Base-by-base conservation (phyloP, 23 tunicate species). In the Trididemnum miniatum region DNA sequence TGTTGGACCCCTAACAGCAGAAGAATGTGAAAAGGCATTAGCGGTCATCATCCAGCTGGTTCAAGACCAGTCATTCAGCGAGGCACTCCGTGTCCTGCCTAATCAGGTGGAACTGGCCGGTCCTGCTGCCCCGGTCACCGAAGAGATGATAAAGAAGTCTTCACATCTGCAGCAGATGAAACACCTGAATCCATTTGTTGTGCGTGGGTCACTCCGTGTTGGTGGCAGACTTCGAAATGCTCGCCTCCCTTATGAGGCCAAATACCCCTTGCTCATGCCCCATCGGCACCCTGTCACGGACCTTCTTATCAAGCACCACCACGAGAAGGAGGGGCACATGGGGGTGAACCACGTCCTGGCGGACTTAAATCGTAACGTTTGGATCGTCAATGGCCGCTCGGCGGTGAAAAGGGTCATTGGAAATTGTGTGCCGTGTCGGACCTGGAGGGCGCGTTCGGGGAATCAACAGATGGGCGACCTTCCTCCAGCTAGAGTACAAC, bases 291-390 rank as follows among this genome's bases (percentile, higher is more conserved):
- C 9, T 7, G 9, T 71, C 9, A 29, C 77, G 22, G 77, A 71
- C 34, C 22, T 71, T 23, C 32, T 71, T 9, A 29, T 71, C 28
- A 9, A 26, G 25, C 59, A 72, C 24, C 27, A 29, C 18, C 78
- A 72, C 29, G 59, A 72, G 52, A 51, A 33, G 1, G 52, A 12
- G 1, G 78, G 78, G 12, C 78, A 72, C 52, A 35, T 28, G 36
- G 78, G 78, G 20, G 59, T 72, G 26, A 72, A 72, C 38, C 78
- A 72, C 78, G 38, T 54, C 22, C 20, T 72, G 78, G 38, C 37
- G 39, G 3, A 7, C 15, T 40, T 71, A 30, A 71, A 5, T 7
- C 44, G 4, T 9, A 51, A 35, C 38, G 31, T 34, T 35, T 72
- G 78, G 78, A 72, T 72, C 1, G 52, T 72, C 1, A 34, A 34